phyloP scores from a whole-genome alignment of 2,113 vertebrate genomes.

The Centropus unirufus region DNA sequence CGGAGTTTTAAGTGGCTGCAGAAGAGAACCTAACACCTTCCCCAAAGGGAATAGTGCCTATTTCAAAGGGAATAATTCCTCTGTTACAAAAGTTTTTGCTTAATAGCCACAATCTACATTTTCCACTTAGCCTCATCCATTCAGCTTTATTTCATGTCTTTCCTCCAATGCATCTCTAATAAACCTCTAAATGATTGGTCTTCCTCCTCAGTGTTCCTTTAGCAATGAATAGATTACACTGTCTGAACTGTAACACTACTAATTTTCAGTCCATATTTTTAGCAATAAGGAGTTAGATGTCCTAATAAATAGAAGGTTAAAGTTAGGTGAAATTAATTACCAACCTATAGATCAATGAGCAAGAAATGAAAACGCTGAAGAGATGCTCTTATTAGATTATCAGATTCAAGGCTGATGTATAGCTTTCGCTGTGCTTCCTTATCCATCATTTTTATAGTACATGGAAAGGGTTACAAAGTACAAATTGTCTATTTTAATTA shows the following conservation, averaged over 20 bases:
- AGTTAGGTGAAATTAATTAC: constrained; percentile 76
- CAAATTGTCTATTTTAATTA: constrained; percentile 74
- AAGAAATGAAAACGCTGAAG: constrained; percentile 71
- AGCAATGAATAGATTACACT: constrained; percentile 62
- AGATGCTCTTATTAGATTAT: constrained; percentile 77
- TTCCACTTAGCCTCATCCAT: not conserved
- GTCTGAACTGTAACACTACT: constrained; percentile 70
- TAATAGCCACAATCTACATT: not conserved
- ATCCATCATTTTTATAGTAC: constrained; percentile 78
- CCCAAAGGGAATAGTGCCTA: not conserved
- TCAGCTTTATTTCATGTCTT: not conserved
- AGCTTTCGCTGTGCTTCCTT: constrained; percentile 65
- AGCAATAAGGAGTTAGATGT: constrained; percentile 73
- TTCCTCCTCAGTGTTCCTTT: not conserved
- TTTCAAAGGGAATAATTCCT: not conserved
- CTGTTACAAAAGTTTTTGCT: not conserved
- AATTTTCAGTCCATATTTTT: constrained; percentile 70
- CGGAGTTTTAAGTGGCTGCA: not conserved
- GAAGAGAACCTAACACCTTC: not conserved
- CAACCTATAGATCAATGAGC: constrained; percentile 67
- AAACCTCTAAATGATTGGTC: not conserved
- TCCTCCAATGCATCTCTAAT: not conserved
- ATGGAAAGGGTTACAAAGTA: constrained; percentile 71
- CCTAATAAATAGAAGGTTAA: constrained; percentile 76
- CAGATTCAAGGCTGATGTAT: constrained; percentile 72